Conservation (phyloP, 2,797 vertebrate genomes). For the Tolypeutes matacus region DNA sequence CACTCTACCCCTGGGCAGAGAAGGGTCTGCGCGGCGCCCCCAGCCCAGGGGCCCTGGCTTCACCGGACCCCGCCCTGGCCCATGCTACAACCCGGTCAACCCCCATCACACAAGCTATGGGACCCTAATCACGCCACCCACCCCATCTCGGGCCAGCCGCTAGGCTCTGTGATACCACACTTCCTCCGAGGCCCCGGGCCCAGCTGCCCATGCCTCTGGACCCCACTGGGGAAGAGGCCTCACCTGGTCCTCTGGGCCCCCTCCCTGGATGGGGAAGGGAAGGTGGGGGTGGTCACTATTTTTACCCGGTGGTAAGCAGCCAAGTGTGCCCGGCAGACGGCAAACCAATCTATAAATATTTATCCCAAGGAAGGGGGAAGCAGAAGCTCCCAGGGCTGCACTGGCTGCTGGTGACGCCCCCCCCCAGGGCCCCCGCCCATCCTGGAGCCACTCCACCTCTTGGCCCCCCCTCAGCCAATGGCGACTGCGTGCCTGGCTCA, state of each 20-base stretch:
- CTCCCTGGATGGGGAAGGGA: slow-evolving; percentile 28
- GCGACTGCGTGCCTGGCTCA: background rate
- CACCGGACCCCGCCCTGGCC: background rate
- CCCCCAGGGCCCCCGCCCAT: slow-evolving; percentile 73
- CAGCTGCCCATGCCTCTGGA: background rate
- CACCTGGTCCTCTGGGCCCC: slow-evolving; percentile 58
- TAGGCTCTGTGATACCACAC: background rate
- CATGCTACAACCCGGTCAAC: background rate
- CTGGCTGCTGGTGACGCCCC: slow-evolving; percentile 82
- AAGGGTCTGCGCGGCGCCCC: background rate
- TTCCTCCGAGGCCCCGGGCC: background rate
- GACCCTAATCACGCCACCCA: no score
- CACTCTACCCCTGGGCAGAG: background rate
- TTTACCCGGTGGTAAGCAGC: slow-evolving; percentile 87
- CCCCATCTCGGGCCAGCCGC: background rate
- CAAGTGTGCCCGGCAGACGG: slow-evolving; percentile 87
- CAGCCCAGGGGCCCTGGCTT: background rate
- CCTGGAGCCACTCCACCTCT: slow-evolving; percentile 75
- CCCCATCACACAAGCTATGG: background rate
- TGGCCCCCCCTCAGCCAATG: slow-evolving; percentile 24
- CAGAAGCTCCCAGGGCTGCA: slow-evolving; percentile 84
- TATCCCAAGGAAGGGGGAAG: slow-evolving; percentile 88
- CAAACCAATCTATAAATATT: slow-evolving; percentile 90
- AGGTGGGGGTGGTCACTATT: slow-evolving; percentile 75
- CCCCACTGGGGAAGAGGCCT: fast-evolving